Base-by-base conservation (phyloP, 1,140 invertebrate genomes). In the Phymorhynchus buccinoides region DNA sequence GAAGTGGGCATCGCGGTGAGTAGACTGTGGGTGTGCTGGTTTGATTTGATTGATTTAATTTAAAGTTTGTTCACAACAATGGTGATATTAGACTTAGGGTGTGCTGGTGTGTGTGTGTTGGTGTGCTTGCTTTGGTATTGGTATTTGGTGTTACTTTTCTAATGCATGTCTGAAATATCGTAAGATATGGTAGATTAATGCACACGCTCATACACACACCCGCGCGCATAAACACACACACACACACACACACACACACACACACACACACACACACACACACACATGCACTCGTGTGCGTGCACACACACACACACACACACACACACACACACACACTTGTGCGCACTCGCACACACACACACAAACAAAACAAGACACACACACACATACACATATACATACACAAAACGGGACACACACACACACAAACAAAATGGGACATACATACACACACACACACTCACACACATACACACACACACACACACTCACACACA, bases 1-100 rank as follows among this genome's bases (percentile, higher is more conserved):
- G 93, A 93, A 91, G 90, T 94, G 73, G 93, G 93, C 78, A 89
- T 91, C 41, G 89, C 90, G 90, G 89, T 91, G 86, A 90, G 89
- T 90, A 0, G 3, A 1, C 30, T 37, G 7, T 35, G 71, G 32
- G 71, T 73, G 56, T 62, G 22, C n/a, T n/a, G 56, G 71, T 75
- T 30, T 75, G 71, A 37, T 30, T 75, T 4, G 35, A 6, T n/a
- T n/a, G n/a, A n/a, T n/a, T n/a, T n/a, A n/a, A n/a, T n/a, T n/a
- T n/a, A n/a, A n/a, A n/a, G n/a, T n/a, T n/a, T n/a, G n/a, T n/a
- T n/a, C n/a, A n/a, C n/a, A n/a, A n/a, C n/a, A n/a, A n/a, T n/a
- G n/a, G n/a, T n/a, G n/a, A n/a, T n/a, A n/a, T n/a, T n/a, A n/a
- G n/a, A n/a, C n/a, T n/a, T n/a, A n/a, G n/a, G n/a, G 37, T 78